Evolutionary conservation across 2,113 vertebrate genomes (phyloP).

Genomic region (Rousettus leschenaultii): DNA sequence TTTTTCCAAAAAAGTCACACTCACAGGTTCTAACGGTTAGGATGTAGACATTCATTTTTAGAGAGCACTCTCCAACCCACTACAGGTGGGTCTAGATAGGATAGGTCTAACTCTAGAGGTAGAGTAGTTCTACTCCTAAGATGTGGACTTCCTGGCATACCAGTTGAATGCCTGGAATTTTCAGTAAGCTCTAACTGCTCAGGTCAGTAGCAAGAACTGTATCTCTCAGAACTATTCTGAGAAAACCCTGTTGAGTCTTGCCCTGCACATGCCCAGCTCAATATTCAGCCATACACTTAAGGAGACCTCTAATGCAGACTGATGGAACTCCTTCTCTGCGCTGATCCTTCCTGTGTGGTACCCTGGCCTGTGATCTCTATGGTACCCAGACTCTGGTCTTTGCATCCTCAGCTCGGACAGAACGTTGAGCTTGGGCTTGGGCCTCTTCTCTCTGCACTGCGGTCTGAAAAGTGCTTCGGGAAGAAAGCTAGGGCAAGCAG

Average conservation of each 20-base stretch:
- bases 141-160: neutral
- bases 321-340: neutral
- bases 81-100: neutral
- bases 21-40: neutral
- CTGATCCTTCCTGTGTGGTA: neutral
- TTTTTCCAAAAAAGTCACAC: neutral
- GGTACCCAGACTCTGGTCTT: neutral
- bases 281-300: neutral
- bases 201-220: accelerated
- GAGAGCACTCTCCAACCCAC: accelerated
- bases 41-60: neutral
- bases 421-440: neutral
- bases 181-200: neutral
- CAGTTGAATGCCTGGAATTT: neutral
- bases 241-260: neutral
- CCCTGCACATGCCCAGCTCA: neutral
- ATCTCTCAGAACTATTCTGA: neutral
- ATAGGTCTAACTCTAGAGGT: neutral
- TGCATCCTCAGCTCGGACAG: neutral
- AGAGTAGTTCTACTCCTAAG: neutral
- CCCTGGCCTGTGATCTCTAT: neutral
- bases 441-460: neutral
- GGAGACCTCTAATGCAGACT: neutral
- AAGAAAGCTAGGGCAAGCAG: neutral
- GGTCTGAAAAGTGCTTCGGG: neutral